Evolutionary conservation across 2,113 vertebrate genomes (phyloP), one percentile per base, ranked within the genome.

Genomic region (Carettochelys insculpta): DNA sequence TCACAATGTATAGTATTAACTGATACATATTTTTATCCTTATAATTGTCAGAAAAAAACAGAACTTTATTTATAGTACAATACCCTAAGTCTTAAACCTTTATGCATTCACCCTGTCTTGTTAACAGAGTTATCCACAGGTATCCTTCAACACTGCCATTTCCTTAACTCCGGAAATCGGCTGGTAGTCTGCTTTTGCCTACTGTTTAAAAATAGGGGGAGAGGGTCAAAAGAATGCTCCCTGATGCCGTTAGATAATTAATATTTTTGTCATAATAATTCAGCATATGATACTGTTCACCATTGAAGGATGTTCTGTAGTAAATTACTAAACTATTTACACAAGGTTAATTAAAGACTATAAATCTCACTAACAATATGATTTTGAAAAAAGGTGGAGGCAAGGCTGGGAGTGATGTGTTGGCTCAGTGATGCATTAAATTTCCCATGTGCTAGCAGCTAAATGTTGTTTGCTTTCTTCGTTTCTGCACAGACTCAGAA

Each of bases 241-340:
- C 95, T 96, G 93, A 97, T 97, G 95, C 97, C 95, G 88, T 95
- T 96, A 80, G 90, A 92, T 97, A 96, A 97, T 98, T 97, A 98
- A 98, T 98, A 98, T 98, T 98, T 98, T 92, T 98, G 89, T 94
- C 92, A 75, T 94, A 97, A 97, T 97, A 97, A 97, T 98, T 96
- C 95, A 94, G 95, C 92, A 91, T 93, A 97, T 97, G 97, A 98
- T 98, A 98, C 97, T 97, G 97, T 96, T 96, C 95, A 96, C 97
- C 92, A 85, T 96, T 97, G 92, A 94, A 96, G 76, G 96, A 96
- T 98, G 98, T 98, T 97, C 97, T 87, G 82, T 91, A 93, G 94
- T 98, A 94, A 98, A 99, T 99, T 98, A 98, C 98, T 98, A 96
- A 98, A 96, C 94, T 81, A 80, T 87, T 97, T 96, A 95, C 95